A percentile compares a stretch with the other conserved stretches of the same genome.
These are phyloP conservation scores for Podilymbus podiceps DNA, from an alignment of 2,113 vertebrate species.

Conservation along the genomic window DNA sequence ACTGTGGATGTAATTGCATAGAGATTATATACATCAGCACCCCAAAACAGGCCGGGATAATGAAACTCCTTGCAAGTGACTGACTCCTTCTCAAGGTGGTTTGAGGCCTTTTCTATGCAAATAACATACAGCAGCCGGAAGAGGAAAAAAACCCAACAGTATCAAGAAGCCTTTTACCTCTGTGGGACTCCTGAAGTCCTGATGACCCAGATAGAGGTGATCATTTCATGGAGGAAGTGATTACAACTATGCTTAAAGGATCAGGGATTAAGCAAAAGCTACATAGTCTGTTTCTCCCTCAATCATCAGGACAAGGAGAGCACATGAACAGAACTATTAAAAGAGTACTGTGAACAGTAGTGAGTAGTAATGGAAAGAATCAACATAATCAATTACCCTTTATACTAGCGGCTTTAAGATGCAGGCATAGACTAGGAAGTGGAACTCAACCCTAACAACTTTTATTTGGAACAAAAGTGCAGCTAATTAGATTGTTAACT, in stretches of 20 bases:
- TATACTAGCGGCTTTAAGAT: not conserved
- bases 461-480: not conserved
- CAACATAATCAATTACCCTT: slow-evolving; percentile 18
- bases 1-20: not conserved
- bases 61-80: not conserved
- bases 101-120: not conserved
- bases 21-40: not conserved
- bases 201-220: not conserved
- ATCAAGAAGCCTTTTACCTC: not conserved
- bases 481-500: not conserved
- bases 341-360: not conserved
- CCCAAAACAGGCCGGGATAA: not conserved
- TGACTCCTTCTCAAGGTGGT: not conserved
- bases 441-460: not conserved
- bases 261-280: not conserved
- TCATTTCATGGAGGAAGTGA: not conserved
- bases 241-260: not conserved
- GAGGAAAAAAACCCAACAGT: not conserved
- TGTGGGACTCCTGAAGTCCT: not conserved
- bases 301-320: not conserved
- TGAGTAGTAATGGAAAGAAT: not conserved
- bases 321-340: not conserved
- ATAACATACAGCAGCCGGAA: not conserved
- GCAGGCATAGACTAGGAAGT: not conserved
- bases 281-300: not conserved